phyloP scores from a whole-genome alignment of 2,113 vertebrate genomes.

The Micronycteris hirsuta region DNA sequence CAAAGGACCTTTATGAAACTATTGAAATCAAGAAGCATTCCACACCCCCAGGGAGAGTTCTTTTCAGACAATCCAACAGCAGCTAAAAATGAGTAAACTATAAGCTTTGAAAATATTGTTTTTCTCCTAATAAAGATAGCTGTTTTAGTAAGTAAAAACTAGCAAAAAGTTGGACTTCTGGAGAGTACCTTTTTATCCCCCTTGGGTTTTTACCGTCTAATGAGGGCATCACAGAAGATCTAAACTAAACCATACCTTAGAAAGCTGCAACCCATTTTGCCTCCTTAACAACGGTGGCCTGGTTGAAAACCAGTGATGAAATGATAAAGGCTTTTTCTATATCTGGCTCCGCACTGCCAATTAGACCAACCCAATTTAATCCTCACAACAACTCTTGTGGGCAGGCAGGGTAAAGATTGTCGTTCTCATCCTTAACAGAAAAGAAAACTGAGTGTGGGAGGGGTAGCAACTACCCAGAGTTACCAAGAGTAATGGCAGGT shows the following conservation, averaged over 20 bases:
- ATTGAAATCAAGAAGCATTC: constrained; percentile 3
- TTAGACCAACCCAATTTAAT: neutral
- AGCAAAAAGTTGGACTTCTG: neutral
- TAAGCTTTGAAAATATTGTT: neutral
- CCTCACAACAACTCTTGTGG: neutral
- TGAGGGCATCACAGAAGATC: neutral
- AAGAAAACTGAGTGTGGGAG: neutral
- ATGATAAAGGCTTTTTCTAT: neutral
- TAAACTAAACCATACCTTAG: neutral
- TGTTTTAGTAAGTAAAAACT: neutral
- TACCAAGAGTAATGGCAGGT: neutral
- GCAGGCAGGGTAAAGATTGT: neutral
- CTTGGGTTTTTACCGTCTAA: neutral
- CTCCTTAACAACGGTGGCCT: neutral
- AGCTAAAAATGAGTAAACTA: neutral
- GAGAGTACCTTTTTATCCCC: neutral
- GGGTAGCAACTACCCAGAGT: neutral
- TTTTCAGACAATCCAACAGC: neutral
- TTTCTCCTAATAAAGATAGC: neutral
- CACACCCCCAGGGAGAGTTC: neutral
- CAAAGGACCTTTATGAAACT: neutral
- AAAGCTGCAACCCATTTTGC: neutral
- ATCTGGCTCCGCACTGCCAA: neutral
- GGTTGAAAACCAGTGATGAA: constrained; percentile 29
- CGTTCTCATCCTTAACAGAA: neutral